Percentiles rank a stretch among this genome's conserved stretches.
These are phyloP conservation scores for Pediacus dermestoides DNA, from an alignment of 2,888 invertebrate genomes.

Conservation along the genomic window DNA sequence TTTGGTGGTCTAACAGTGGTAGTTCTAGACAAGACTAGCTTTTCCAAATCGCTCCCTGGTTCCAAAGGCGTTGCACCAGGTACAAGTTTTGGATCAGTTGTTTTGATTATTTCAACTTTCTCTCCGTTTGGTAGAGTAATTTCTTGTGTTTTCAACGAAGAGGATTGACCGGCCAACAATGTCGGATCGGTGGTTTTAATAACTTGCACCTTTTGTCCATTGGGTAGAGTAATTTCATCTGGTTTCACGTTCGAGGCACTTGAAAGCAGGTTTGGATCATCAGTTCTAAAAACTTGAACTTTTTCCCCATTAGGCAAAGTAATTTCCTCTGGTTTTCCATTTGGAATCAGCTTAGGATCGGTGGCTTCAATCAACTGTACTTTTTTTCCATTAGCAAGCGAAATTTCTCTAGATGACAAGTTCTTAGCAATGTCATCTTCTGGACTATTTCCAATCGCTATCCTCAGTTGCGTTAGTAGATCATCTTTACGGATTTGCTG, in stretches of 20 bases:
- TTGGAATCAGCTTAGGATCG: slow-evolving; percentile 32
- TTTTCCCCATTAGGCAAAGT: slow-evolving; percentile 69
- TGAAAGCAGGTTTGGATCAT: slow-evolving; percentile 59
- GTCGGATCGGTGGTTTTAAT: slow-evolving; percentile 49
- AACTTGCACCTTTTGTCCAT: slow-evolving; percentile 70
- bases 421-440: slow-evolving; percentile 65
- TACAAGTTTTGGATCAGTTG: slow-evolving; percentile 63
- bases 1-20: slow-evolving; percentile 61
- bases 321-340: slow-evolving; percentile 45
- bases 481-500: slow-evolving; percentile 67
- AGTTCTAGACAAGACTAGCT: slow-evolving; percentile 46
- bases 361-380: slow-evolving; percentile 60
- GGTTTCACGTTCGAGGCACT: slow-evolving; percentile 72
- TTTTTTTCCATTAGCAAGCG: slow-evolving; percentile 70
- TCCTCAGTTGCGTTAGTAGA: slow-evolving; percentile 68
- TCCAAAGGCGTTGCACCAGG: slow-evolving; percentile 53
- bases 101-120: slow-evolving; percentile 52
- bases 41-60: slow-evolving; percentile 42
- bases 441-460: slow-evolving; percentile 67
- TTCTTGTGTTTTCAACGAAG: slow-evolving; percentile 38
- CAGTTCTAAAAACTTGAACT: slow-evolving; percentile 66
- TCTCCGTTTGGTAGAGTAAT: slow-evolving; percentile 45
- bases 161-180: not conserved
- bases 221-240: slow-evolving; percentile 66
- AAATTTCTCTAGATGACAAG: slow-evolving; percentile 69